Evolutionary conservation across 2,888 invertebrate genomes (phyloP).

Genomic region (Theodoxus fluviatilis): DNA sequence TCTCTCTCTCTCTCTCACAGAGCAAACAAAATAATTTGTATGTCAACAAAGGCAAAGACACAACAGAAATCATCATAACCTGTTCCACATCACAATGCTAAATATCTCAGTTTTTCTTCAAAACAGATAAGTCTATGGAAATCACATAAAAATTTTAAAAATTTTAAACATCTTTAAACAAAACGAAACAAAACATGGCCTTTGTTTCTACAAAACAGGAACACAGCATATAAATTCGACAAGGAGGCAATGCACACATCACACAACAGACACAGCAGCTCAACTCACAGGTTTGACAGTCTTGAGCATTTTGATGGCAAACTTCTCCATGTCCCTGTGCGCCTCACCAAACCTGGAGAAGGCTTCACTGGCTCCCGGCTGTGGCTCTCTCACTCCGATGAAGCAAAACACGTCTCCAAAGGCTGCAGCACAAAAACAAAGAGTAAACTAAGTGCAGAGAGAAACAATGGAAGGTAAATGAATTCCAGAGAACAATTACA

Average conservation of each 20-base stretch:
- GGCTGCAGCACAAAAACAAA: conserved; percentile 67
- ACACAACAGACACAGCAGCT: not conserved
- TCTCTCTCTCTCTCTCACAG: too few species aligned
- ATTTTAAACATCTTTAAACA: not conserved
- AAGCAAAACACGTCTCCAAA: conserved; percentile 94
- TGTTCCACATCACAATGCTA: too few species aligned
- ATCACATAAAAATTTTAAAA: not conserved
- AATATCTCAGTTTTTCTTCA: too few species aligned
- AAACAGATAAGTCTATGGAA: too few species aligned
- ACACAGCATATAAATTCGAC: not conserved
- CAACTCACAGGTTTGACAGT: conserved; percentile 83
- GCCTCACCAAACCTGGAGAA: conserved; percentile 94
- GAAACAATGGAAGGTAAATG: too few species aligned
- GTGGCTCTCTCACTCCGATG: conserved; percentile 95
- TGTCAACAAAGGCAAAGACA: too few species aligned
- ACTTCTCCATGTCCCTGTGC: conserved; percentile 89
- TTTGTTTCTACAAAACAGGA: too few species aligned
- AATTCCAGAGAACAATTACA: too few species aligned
- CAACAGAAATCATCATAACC: too few species aligned
- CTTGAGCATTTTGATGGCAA: conserved; percentile 87
- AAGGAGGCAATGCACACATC: not conserved
- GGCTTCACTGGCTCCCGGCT: conserved; percentile 92
- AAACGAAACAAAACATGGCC: too few species aligned
- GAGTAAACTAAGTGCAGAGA: not conserved
- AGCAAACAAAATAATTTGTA: too few species aligned